phyloP scores from a whole-genome alignment of 2,797 vertebrate species.

The Chiroxiphia lanceolata region DNA sequence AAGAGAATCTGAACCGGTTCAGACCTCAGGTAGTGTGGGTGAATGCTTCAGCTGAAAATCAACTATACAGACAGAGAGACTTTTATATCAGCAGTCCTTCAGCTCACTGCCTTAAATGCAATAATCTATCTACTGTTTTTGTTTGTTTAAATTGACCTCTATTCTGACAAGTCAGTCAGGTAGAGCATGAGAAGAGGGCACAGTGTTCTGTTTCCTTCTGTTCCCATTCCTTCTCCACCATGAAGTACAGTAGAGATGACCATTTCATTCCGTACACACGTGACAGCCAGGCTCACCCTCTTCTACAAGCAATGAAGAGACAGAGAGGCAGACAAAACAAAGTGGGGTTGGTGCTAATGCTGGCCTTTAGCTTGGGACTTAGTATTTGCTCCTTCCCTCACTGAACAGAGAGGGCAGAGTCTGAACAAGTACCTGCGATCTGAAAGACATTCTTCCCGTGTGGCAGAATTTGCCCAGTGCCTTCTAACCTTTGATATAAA shows the following conservation, averaged over 20 bases:
- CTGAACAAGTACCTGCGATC: background rate
- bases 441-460: background rate
- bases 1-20: background rate
- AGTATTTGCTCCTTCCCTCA: background rate
- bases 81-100: background rate
- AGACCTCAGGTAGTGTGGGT: background rate
- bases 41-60: background rate
- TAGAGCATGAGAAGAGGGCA: background rate
- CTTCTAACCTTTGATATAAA: background rate
- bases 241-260: background rate
- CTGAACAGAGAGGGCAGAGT: background rate
- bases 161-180: background rate
- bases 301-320: background rate
- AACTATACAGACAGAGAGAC: background rate
- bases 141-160: background rate
- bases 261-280: background rate
- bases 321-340: background rate
- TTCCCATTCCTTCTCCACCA: background rate
- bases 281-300: background rate
- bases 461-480: background rate
- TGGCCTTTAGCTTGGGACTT: background rate
- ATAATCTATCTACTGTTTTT: background rate
- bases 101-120: background rate
- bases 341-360: background rate
- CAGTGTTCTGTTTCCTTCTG: background rate